Percentiles rank a stretch among this genome's conserved stretches.
These are phyloP conservation scores for Platichthys stellatus DNA, from an alignment of 2,113 vertebrate species.

Conservation along the genomic window DNA sequence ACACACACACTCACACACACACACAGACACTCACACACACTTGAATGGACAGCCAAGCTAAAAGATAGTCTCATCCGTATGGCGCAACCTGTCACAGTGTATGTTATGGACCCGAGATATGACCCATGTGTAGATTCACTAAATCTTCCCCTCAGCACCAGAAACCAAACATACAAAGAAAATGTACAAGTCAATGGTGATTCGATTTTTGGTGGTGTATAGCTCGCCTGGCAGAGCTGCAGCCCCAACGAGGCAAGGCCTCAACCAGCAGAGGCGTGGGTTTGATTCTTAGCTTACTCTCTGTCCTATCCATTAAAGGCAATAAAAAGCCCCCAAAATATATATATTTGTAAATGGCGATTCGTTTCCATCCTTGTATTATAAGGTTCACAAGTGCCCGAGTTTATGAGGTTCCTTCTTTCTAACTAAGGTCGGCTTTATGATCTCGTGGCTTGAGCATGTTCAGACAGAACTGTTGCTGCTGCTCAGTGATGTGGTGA, in stretches of 20 bases:
- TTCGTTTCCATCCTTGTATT: neutral
- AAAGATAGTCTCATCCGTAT: constrained; percentile 33
- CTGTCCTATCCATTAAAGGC: too few species aligned
- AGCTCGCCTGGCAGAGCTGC: too few species aligned
- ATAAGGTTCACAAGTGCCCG: neutral
- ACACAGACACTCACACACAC: constrained; percentile 11
- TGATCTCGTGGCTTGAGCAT: neutral
- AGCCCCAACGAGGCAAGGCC: too few species aligned
- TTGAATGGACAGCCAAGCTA: constrained; percentile 27
- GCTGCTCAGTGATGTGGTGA: too few species aligned
- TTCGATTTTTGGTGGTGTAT: neutral
- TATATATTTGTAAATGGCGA: neutral
- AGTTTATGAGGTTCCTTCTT: neutral
- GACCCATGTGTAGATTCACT: constrained; percentile 1
- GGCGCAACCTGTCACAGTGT: constrained; percentile 41
- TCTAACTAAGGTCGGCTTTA: too few species aligned
- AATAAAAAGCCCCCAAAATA: too few species aligned
- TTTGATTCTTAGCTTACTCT: too few species aligned
- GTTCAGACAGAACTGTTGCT: too few species aligned
- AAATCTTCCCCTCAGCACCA: neutral
- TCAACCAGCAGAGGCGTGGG: too few species aligned
- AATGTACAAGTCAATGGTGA: neutral
- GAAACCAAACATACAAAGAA: neutral
- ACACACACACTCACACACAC: constrained; percentile 13
- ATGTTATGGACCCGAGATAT: neutral